These are phyloP conservation scores for Vesta saturnalis DNA, from an alignment of 2,888 invertebrate genomes.

Conservation along the genomic window DNA sequence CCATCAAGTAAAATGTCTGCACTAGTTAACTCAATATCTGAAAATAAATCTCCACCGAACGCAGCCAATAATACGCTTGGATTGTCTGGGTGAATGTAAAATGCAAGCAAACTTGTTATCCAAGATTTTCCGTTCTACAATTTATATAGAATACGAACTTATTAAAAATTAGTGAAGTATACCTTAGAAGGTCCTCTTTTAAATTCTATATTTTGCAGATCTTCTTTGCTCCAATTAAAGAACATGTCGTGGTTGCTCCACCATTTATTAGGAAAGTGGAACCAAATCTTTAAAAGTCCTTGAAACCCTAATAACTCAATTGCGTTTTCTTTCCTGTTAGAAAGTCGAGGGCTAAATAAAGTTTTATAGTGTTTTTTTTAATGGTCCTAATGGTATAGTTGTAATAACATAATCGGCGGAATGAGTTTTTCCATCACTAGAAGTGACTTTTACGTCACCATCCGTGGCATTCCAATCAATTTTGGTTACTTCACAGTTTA, in stretches of 20 bases:
- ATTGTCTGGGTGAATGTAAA: background rate
- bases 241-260: slow-evolving; percentile 59
- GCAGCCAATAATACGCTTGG: background rate
- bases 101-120: background rate
- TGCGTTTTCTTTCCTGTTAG: slow-evolving; percentile 63
- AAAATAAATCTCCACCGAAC: background rate
- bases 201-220: background rate
- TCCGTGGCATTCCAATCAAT: slow-evolving; percentile 38
- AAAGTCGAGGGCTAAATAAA: slow-evolving; percentile 66
- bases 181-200: background rate
- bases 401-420: slow-evolving; percentile 71
- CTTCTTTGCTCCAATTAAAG: background rate
- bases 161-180: too few relatives aligned
- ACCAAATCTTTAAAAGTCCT: slow-evolving; percentile 70
- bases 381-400: slow-evolving; percentile 73
- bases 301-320: slow-evolving; percentile 70
- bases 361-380: slow-evolving; percentile 66
- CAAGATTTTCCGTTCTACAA: background rate
- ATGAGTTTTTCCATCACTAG: slow-evolving; percentile 64
- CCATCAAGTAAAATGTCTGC: background rate
- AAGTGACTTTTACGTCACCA: slow-evolving; percentile 58
- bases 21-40: background rate
- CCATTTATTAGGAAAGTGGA: slow-evolving; percentile 69
- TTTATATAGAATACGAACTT: too few relatives aligned
- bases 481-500: slow-evolving; percentile 39